These are phyloP conservation scores for Tribolium freemani DNA, from an alignment of 2,888 invertebrate genomes.

Conservation along the genomic window DNA sequence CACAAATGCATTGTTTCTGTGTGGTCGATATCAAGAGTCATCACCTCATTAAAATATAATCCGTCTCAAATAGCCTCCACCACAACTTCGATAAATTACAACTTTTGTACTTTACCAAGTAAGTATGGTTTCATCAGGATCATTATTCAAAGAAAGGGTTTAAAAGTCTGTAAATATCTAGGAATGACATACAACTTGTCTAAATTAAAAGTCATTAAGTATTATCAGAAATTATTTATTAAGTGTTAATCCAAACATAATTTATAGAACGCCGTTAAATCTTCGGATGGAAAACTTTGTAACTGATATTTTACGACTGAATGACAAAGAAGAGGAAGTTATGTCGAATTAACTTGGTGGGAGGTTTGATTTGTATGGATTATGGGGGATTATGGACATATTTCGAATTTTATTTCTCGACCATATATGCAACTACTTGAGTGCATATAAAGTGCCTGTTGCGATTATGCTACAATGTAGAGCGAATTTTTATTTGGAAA, in stretches of 20 bases:
- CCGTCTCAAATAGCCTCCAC: slow-evolving; percentile 9
- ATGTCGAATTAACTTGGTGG: not conserved
- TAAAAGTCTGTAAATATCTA: slow-evolving; percentile 3
- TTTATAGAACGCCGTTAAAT: not conserved
- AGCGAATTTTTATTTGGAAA: too few relatives aligned
- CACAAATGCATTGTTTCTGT: slow-evolving; percentile 28
- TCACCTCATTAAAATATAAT: slow-evolving; percentile 41
- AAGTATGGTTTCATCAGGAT: not conserved
- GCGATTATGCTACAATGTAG: too few relatives aligned
- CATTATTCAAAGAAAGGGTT: slow-evolving; percentile 17
- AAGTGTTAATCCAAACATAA: not conserved
- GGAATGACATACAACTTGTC: slow-evolving; percentile 5
- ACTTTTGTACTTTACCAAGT: slow-evolving; percentile 3
- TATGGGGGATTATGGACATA: not conserved
- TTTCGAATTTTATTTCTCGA: not conserved
- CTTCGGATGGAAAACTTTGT: not conserved
- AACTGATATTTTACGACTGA: not conserved
- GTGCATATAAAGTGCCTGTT: too few relatives aligned
- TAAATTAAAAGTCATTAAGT: not conserved
- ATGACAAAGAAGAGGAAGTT: not conserved
- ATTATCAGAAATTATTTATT: not conserved
- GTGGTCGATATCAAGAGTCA: slow-evolving; percentile 32
- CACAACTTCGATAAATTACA: slow-evolving; percentile 10
- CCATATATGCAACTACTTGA: not conserved
- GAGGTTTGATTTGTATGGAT: not conserved